Evolutionary conservation across 37 sponge, comb jelly and placozoan genomes (phyloP).

Genomic region (Axinella damicornis): DNA sequence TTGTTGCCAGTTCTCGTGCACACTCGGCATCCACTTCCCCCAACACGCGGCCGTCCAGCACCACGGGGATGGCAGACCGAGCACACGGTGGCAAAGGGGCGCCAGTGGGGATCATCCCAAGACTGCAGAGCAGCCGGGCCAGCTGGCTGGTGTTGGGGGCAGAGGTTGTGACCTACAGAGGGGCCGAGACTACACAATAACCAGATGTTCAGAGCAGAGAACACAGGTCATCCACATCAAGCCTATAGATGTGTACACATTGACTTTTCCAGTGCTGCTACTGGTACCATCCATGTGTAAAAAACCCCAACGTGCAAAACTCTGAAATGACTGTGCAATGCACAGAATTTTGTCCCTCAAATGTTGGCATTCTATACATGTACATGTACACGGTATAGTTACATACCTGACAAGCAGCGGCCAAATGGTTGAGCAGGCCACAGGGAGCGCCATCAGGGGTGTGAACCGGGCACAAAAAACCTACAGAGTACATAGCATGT

Average conservation of each 20-base stretch:
- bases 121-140: conserved; percentile 48
- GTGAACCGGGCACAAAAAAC: conserved; percentile 98
- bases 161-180: conserved; percentile 44
- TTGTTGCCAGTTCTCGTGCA: conserved; percentile 43
- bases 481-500: conserved; percentile 40
- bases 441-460: conserved; percentile 99
- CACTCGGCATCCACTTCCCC: conserved; percentile 60
- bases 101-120: conserved; percentile 75
- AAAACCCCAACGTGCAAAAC: too few species aligned
- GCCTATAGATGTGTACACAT: too few species aligned
- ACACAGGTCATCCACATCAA: too few species aligned
- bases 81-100: neutral
- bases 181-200: too few species aligned
- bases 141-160: conserved; percentile 34
- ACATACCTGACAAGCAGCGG: conserved; percentile 75
- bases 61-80: conserved; percentile 29
- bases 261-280: too few species aligned
- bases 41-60: conserved; percentile 90
- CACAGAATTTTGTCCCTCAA: too few species aligned
- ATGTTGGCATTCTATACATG: neutral
- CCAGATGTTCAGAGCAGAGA: too few species aligned
- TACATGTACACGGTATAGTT: neutral
- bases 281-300: too few species aligned
- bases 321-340: too few species aligned
- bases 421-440: conserved; percentile 95